Percentiles rank a stretch among this genome's conserved stretches.
Conservation (phyloP, 2,888 invertebrate genomes). For the Andrena chrysosceles region DNA sequence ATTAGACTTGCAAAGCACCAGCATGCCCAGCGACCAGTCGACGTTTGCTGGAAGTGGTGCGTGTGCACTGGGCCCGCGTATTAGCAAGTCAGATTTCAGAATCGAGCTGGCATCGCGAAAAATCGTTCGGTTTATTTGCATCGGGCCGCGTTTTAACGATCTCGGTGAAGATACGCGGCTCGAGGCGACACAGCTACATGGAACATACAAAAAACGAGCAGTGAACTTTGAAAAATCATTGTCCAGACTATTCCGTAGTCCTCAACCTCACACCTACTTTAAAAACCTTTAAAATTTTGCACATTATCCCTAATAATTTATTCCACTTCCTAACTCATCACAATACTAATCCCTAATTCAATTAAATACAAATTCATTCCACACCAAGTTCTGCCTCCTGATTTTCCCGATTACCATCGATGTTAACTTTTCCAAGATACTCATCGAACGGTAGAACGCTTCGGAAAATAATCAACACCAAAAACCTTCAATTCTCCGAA, state of each 20-base stretch:
- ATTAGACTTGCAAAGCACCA: slow-evolving; percentile 74
- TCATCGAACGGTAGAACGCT: neutral
- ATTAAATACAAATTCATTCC: no score
- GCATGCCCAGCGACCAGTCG: slow-evolving; percentile 51
- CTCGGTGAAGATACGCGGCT: slow-evolving; percentile 23
- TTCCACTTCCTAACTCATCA: no score
- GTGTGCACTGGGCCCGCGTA: slow-evolving; percentile 50
- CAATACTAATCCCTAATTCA: no score
- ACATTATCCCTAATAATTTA: no score
- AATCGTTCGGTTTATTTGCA: slow-evolving; percentile 68
- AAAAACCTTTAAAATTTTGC: no score
- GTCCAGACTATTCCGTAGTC: no score
- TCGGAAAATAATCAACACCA: slow-evolving; percentile 26
- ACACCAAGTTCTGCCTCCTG: no score
- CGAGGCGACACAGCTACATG: neutral
- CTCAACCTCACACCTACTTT: no score
- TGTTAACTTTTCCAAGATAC: neutral
- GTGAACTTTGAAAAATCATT: no score
- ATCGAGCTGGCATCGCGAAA: slow-evolving; percentile 62
- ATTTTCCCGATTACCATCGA: no score
- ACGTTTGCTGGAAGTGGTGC: slow-evolving; percentile 40
- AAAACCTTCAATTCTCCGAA: slow-evolving; percentile 15
- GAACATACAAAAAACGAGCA: neutral
- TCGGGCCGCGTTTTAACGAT: slow-evolving; percentile 43
- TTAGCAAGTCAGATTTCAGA: slow-evolving; percentile 75